A percentile compares a stretch with the other conserved stretches of the same genome.
Conservation (phyloP, 35 echinoderm and acorn worm genomes). For the Hemicentrotus pulcherrimus region DNA sequence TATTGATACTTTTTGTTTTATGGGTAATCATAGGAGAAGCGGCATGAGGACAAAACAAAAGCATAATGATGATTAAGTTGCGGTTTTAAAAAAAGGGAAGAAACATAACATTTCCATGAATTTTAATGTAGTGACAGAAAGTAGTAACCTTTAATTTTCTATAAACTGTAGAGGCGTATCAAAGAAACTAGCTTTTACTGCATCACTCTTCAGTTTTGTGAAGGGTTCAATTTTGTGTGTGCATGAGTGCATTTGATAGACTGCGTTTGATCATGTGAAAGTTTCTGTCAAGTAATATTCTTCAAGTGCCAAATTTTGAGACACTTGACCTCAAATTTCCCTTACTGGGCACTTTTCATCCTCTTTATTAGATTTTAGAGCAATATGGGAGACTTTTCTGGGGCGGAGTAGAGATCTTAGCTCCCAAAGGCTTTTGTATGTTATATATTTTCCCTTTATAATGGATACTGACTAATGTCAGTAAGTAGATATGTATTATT, state of each 20-base stretch:
- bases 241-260: too few species aligned
- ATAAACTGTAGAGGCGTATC: background rate
- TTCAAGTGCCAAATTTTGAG: background rate
- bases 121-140: background rate
- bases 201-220: background rate
- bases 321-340: background rate
- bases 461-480: background rate
- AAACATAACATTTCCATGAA: background rate
- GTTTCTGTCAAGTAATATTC: constrained; percentile 3
- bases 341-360: background rate
- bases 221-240: background rate
- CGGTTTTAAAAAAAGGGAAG: background rate
- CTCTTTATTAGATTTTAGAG: background rate
- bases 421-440: background rate
- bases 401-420: background rate
- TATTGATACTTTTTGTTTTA: background rate
- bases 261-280: background rate
- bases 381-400: background rate
- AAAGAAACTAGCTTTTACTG: background rate
- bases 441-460: background rate
- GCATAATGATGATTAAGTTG: background rate
- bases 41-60: background rate
- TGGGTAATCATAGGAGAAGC: background rate
- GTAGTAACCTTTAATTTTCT: background rate
- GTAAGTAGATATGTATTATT: background rate